Conservation (phyloP, 2,113 vertebrate species). For the Sylvietta virens region DNA sequence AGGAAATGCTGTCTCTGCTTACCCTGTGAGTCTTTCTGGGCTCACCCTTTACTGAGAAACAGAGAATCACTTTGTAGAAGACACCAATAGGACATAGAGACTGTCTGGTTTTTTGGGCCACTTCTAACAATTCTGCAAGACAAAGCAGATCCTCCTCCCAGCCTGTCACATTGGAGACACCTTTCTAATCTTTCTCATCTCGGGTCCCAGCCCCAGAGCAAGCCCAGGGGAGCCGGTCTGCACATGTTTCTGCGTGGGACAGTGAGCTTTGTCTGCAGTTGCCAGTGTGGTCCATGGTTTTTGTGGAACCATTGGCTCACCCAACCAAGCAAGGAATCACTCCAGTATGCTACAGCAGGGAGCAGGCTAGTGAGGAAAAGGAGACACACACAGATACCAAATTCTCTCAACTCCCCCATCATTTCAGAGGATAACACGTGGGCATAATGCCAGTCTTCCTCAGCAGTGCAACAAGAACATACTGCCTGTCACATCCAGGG, state of each 20-base stretch:
- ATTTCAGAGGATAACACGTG: not conserved
- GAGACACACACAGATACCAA: rapidly evolving
- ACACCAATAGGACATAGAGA: not conserved
- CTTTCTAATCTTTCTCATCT: not conserved
- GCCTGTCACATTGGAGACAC: not conserved
- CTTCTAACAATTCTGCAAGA: not conserved
- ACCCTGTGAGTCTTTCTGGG: not conserved
- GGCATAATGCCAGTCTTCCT: not conserved
- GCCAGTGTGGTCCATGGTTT: not conserved
- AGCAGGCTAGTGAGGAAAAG: not conserved
- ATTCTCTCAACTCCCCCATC: not conserved
- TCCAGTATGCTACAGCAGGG: not conserved
- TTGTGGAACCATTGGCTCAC: not conserved
- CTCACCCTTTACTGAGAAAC: not conserved
- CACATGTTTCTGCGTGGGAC: not conserved
- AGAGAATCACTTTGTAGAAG: not conserved
- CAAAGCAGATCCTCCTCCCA: not conserved
- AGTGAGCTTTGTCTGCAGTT: rapidly evolving
- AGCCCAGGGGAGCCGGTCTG: not conserved
- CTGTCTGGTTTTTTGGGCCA: not conserved
- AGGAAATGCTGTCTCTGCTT: not conserved
- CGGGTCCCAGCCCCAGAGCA: not conserved
- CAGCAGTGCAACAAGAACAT: not conserved
- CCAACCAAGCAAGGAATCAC: not conserved
- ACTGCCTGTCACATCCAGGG: not conserved